These are phyloP conservation scores for Pristionchus entomophagus DNA, from an alignment of 2,888 invertebrate species.

Conservation along the genomic window DNA sequence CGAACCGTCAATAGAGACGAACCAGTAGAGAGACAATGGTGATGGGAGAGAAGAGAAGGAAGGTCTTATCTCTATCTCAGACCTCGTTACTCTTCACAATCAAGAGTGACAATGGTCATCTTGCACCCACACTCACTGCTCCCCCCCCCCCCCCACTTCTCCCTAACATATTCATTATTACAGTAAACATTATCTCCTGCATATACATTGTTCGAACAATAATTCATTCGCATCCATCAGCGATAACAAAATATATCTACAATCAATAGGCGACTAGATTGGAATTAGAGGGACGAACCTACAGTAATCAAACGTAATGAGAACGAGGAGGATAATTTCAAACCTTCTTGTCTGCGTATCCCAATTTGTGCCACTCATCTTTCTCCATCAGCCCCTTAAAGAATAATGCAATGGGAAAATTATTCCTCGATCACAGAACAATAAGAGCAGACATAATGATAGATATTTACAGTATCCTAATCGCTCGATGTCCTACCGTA, in stretches of 20 bases:
- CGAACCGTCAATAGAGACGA: neutral
- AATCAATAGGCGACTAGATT: neutral
- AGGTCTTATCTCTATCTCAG: neutral
- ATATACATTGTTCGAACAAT: neutral
- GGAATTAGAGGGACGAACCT: neutral
- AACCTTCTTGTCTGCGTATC: conserved; percentile 57
- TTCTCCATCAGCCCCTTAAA: conserved; percentile 56
- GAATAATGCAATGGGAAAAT: too few relatives aligned
- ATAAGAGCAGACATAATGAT: neutral
- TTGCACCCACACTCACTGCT: neutral
- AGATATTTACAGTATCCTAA: neutral
- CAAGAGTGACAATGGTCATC: neutral
- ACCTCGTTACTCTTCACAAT: neutral
- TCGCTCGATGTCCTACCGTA: neutral
- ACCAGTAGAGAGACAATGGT: conserved; percentile 16
- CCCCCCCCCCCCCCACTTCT: neutral
- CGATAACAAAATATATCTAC: conserved; percentile 32
- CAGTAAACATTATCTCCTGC: neutral
- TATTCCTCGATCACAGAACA: neutral
- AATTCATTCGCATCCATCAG: neutral
- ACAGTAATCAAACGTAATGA: neutral
- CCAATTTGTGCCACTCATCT: conserved; percentile 71
- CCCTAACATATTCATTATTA: neutral
- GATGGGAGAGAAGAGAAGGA: neutral
- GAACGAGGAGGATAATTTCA: neutral